phyloP scores from a whole-genome alignment of 2,797 vertebrate species.

The Crypturellus tataupa region DNA sequence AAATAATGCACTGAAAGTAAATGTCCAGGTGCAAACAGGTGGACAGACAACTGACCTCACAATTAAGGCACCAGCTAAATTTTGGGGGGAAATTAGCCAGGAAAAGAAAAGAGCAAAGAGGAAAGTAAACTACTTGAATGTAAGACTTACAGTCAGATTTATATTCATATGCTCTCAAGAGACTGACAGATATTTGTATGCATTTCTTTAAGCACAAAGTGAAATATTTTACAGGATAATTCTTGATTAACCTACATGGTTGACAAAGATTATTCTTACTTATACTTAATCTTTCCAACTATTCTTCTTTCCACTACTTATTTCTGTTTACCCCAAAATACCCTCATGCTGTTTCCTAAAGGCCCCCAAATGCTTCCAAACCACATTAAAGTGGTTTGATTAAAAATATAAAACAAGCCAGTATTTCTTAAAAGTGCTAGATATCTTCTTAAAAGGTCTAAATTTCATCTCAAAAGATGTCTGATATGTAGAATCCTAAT shows the following conservation, averaged over 20 bases:
- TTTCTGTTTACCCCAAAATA: not conserved
- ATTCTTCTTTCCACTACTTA: not conserved
- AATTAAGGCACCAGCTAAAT: not conserved
- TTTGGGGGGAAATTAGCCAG: not conserved
- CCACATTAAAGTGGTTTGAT: not conserved
- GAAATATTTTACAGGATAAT: not conserved
- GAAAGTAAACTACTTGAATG: constrained; percentile 39
- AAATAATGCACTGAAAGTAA: not conserved
- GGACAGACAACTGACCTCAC: not conserved
- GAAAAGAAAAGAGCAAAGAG: not conserved
- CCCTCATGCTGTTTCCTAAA: not conserved
- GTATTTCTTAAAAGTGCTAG: not conserved
- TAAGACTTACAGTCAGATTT: constrained; percentile 11
- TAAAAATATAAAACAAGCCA: not conserved
- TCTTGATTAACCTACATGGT: not conserved
- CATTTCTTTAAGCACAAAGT: constrained; percentile 40
- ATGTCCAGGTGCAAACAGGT: not conserved
- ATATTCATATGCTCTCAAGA: not conserved
- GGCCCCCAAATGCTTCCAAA: not conserved
- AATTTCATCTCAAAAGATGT: not conserved
- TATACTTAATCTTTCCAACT: not conserved
- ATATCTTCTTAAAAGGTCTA: not conserved
- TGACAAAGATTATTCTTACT: not conserved
- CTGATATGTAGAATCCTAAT: not conserved
- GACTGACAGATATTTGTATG: constrained; percentile 37